phyloP scores from a whole-genome alignment of 1,140 invertebrate genomes.

The Pseudomyrmex dendroicus region DNA sequence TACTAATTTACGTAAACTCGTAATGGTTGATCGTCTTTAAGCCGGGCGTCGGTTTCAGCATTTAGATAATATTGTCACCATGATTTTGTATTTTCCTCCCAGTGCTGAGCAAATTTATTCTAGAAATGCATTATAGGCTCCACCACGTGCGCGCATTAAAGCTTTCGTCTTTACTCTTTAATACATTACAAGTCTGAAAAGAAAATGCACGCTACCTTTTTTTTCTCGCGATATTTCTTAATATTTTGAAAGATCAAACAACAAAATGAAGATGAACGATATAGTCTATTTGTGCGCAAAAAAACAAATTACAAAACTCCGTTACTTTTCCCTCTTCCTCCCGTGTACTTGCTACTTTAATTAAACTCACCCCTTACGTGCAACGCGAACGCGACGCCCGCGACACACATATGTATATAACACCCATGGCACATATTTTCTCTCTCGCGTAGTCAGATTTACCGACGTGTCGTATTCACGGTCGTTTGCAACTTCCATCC shows the following conservation, averaged over 20 bases:
- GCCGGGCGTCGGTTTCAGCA: constrained; percentile 9
- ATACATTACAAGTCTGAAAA: too few relatives aligned
- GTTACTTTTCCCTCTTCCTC: not conserved
- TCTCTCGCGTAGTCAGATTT: constrained; percentile 33
- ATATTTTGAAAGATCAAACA: not conserved
- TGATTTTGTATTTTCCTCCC: not conserved
- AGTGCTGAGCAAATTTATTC: too few relatives aligned
- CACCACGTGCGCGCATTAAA: too few relatives aligned
- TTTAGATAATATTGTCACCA: constrained; percentile 1
- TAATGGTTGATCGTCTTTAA: constrained; percentile 48
- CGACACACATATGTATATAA: not conserved
- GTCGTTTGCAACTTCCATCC: constrained; percentile 17
- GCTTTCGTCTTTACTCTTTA: too few relatives aligned
- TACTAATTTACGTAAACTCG: too few relatives aligned
- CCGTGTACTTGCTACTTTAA: constrained; percentile 5
- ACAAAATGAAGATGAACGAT: not conserved
- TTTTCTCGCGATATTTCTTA: too few relatives aligned
- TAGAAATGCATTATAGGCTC: too few relatives aligned
- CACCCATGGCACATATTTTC: constrained; percentile 27
- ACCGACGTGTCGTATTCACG: not conserved
- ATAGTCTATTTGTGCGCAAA: not conserved
- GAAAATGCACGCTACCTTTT: too few relatives aligned
- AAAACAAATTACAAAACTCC: not conserved
- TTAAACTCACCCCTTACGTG: constrained; percentile 5
- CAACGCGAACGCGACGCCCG: not conserved